These are phyloP conservation scores for Myotis davidii DNA, from an alignment of 2,113 vertebrate species.

Conservation along the genomic window DNA sequence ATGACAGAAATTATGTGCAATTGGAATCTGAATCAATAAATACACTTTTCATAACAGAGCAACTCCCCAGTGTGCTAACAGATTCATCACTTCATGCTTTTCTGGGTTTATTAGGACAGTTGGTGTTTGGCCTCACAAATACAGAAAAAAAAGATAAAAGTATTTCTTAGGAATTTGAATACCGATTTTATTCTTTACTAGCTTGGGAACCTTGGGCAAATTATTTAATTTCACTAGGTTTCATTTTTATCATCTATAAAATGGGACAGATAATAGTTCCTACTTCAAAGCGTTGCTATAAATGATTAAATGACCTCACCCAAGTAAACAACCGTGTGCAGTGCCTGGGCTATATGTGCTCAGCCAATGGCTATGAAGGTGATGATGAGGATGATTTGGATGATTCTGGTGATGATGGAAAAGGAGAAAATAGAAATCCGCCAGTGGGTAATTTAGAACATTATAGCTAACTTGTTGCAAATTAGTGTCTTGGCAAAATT, in stretches of 20 bases:
- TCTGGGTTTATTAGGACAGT: background rate
- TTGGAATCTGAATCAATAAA: conserved; percentile 28
- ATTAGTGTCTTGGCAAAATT: background rate
- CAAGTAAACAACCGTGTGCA: background rate
- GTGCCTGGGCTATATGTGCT: background rate
- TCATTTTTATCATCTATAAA: background rate
- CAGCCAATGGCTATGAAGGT: background rate
- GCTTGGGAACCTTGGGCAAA: background rate
- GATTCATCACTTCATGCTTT: background rate
- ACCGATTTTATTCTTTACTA: background rate
- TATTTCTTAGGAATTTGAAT: conserved; percentile 1
- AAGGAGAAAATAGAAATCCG: background rate
- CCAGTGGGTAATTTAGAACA: background rate
- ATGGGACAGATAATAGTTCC: background rate
- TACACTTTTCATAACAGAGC: background rate
- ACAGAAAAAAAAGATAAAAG: background rate
- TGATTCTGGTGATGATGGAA: background rate
- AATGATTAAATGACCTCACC: background rate
- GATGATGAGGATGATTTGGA: background rate
- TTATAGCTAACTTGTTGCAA: background rate
- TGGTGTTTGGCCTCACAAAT: background rate
- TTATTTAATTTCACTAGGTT: background rate
- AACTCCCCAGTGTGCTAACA: background rate
- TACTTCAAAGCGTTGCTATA: background rate
- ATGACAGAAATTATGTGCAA: conserved; percentile 26